Evolutionary conservation across 1,140 invertebrate species (phyloP), one percentile per base, ranked within the genome.

Genomic region (Aphidius gifuensis): DNA sequence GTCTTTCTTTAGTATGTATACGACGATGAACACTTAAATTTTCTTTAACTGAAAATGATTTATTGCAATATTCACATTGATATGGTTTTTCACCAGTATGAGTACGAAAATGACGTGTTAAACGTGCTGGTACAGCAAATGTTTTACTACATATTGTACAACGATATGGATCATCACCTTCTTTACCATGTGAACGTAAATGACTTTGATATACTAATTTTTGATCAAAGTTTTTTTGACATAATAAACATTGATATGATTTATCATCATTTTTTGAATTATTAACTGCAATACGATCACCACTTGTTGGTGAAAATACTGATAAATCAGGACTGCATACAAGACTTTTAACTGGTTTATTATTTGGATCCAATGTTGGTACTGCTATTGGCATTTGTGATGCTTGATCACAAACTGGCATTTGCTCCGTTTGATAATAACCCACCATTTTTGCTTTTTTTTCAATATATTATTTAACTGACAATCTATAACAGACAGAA

Each of bases 131-230:
- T 16, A 95, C 93, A 5, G 92, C 90, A 77, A 96, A 96, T 1
- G 92, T 94, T 76, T 97, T 97, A 61, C 89, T 86, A 79, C 94
- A 97, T 61, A 94, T 90, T 74, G 93, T 91, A 78, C 94, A 97
- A 47, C 90, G 86, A 78, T 94, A 93, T 5, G 90, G 90, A 78
- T 92, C 91, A 6, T 86, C 83, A 40, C 76, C 78, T n/a, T 85
- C 81, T 64, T 87, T 85, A n/a, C 80, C 73, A 67, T 88, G 86
- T 3, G 83, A 83, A 59, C 83, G 77, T 23, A 86, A 61, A 67
- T 87, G 86, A 62, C 82, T 83, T 66, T 86, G 85, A 63, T 84
- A 86, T 1, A 85, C 75, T 61, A 73, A 83, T 68, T 86, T 87
- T 53, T 86, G 83, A 6, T 81, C 72, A 65, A 86, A 87, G 58